Conservation (phyloP, 2,113 vertebrate genomes). For the Oryzias curvinotus region DNA sequence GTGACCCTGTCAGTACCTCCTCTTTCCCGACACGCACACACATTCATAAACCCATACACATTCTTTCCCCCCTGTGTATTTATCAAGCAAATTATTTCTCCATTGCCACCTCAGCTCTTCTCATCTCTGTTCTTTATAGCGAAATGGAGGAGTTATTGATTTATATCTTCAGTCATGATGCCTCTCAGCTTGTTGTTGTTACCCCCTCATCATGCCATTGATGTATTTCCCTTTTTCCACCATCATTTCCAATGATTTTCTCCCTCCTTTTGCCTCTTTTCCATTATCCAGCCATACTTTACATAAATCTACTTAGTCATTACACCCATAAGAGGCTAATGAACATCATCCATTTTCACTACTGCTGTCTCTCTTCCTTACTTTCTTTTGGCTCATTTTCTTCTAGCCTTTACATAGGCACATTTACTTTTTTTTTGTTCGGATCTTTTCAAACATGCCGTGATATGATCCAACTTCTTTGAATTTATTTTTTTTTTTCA, state of each 20-base stretch:
- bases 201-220: constrained; percentile 64
- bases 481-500: neutral
- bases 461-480: neutral
- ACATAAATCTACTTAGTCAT: constrained; percentile 68
- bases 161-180: constrained; percentile 75
- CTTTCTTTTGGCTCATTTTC: constrained; percentile 30
- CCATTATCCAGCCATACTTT: constrained; percentile 57
- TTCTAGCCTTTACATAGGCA: constrained; percentile 12
- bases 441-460: neutral
- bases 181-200: constrained; percentile 70
- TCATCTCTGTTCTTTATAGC: constrained; percentile 48
- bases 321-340: constrained; percentile 75
- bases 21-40: neutral
- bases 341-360: constrained; percentile 58
- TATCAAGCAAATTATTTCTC: constrained; percentile 60
- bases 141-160: constrained; percentile 72
- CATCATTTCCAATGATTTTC: constrained; percentile 67
- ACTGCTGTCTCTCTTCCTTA: constrained; percentile 40
- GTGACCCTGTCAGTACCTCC: constrained; percentile 55
- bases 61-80: constrained; percentile 41
- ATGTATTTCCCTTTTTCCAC: constrained; percentile 48
- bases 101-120: constrained; percentile 56
- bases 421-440: neutral
- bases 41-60: constrained; percentile 2
- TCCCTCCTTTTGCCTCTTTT: constrained; percentile 55